phyloP scores from a whole-genome alignment of 2,797 vertebrate genomes.

The Zalophus californianus region DNA sequence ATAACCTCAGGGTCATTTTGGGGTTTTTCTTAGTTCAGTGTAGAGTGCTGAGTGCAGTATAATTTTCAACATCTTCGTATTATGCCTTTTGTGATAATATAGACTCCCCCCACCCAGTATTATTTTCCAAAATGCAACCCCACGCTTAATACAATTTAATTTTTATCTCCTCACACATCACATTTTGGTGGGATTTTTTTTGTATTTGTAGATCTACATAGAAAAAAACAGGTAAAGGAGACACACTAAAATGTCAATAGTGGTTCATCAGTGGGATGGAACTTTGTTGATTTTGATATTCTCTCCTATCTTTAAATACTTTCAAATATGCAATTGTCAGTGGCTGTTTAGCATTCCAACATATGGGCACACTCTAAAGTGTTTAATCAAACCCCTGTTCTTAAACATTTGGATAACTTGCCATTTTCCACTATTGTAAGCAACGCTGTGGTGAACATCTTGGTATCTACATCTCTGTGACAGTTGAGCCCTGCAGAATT shows the following conservation, averaged over 20 bases:
- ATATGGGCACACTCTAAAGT: neutral
- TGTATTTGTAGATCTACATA: neutral
- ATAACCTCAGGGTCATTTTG: neutral
- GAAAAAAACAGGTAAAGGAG: conserved; percentile 13
- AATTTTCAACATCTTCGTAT: neutral
- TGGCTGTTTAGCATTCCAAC: neutral
- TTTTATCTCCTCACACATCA: neutral
- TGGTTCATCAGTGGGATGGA: neutral
- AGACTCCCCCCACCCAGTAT: neutral
- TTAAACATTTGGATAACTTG: neutral
- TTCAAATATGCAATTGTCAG: neutral
- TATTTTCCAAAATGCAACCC: neutral
- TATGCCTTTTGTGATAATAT: neutral
- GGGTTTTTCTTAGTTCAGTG: neutral
- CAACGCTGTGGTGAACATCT: neutral
- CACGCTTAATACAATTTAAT: neutral
- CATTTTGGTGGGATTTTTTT: neutral
- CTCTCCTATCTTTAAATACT: neutral
- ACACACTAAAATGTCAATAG: neutral
- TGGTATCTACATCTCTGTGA: neutral
- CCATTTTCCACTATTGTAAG: neutral
- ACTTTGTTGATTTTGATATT: neutral
- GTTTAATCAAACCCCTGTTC: neutral
- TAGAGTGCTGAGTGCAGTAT: neutral
- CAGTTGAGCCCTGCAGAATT: neutral